A percentile compares a stretch with the other conserved stretches of the same genome.
Conservation (phyloP, 2,797 vertebrate species). For the Kryptolebias ocellatus region DNA sequence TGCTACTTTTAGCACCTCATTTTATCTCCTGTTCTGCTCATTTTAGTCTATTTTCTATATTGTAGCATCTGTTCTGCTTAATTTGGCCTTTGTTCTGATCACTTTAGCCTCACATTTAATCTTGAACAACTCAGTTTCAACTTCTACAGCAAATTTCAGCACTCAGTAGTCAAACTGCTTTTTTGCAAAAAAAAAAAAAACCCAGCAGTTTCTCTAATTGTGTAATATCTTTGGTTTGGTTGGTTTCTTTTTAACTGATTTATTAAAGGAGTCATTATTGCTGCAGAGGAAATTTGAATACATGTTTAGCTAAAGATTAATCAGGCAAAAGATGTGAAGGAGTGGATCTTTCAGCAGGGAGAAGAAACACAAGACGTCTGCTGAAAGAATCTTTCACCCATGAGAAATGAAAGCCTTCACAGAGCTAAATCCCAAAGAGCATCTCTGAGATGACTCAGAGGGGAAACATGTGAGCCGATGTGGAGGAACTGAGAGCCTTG, state of each 20-base stretch:
- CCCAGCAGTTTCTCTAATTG: too few relatives aligned
- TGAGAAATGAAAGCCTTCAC: conserved; percentile 11
- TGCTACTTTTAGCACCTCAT: too few relatives aligned
- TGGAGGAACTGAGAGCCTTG: not conserved
- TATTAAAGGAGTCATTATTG: not conserved
- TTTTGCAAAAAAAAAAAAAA: too few relatives aligned
- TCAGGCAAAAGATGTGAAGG: conserved; percentile 2
- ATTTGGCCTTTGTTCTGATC: too few relatives aligned
- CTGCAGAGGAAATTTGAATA: not conserved
- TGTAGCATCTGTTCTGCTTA: too few relatives aligned
- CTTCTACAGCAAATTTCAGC: too few relatives aligned
- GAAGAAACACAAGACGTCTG: not conserved
- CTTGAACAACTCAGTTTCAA: too few relatives aligned
- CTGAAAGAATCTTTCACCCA: conserved; percentile 12
- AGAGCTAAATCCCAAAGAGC: conserved; percentile 3
- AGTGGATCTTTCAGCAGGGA: conserved; percentile 14
- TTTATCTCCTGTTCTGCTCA: too few relatives aligned
- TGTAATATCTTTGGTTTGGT: not conserved
- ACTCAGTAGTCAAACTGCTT: too few relatives aligned
- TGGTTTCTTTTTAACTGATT: not conserved
- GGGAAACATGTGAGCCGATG: not conserved
- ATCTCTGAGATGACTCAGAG: not conserved
- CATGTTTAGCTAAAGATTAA: not conserved
- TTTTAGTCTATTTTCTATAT: too few relatives aligned
- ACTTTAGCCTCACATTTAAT: too few relatives aligned